phyloP scores from a whole-genome alignment of 23 tunicate genomes.

The Halocynthia aurantium region DNA sequence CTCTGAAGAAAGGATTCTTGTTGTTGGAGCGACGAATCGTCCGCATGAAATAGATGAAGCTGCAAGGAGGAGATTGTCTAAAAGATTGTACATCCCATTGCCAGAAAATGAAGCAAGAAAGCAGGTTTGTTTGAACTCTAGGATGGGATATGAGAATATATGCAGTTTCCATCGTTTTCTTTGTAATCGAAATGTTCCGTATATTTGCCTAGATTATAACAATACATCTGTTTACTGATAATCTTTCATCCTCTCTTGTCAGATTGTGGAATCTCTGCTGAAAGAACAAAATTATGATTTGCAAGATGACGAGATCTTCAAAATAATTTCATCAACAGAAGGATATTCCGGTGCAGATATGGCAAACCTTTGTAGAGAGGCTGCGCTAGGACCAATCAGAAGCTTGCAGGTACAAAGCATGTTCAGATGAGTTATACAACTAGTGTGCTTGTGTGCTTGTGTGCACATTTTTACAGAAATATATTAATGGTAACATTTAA shows the following conservation, averaged over 20 bases:
- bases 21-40: slow-evolving; percentile 97
- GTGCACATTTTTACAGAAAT: no score
- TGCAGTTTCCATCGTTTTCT: neutral
- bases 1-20: slow-evolving; percentile 82
- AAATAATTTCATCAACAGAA: slow-evolving; percentile 45
- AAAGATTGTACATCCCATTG: slow-evolving; percentile 84
- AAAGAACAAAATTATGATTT: slow-evolving; percentile 42
- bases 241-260: neutral
- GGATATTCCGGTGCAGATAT: slow-evolving; percentile 99
- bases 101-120: slow-evolving; percentile 80
- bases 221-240: slow-evolving; percentile 1
- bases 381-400: slow-evolving; percentile 92
- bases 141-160: neutral
- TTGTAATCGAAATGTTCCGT: neutral
- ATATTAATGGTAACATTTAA: no score
- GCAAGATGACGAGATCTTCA: slow-evolving; percentile 29
- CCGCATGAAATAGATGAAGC: slow-evolving; percentile 99
- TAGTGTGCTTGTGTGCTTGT: no score
- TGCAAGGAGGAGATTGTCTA: slow-evolving; percentile 84
- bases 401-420: slow-evolving; percentile 50
- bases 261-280: slow-evolving; percentile 71
- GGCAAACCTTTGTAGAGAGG: slow-evolving; percentile 91
- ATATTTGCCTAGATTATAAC: neutral
- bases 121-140: slow-evolving; percentile 33
- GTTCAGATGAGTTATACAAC: no score